phyloP scores from a whole-genome alignment of 2,888 invertebrate species.

The Trichopria drosophilae region DNA sequence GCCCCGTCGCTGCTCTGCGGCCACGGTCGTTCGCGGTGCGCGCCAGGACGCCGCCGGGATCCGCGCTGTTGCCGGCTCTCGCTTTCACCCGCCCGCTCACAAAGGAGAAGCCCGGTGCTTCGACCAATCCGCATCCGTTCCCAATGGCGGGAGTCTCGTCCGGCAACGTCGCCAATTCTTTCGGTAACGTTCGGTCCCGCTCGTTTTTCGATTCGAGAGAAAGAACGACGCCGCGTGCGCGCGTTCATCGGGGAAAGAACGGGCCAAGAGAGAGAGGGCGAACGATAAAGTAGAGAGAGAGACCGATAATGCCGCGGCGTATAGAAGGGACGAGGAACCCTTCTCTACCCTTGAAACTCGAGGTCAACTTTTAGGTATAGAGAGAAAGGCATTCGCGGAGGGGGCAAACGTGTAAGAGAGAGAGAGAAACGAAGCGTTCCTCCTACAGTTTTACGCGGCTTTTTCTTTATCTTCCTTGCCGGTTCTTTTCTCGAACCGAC shows the following conservation, averaged over 20 bases:
- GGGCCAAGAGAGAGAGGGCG: constrained; percentile 4
- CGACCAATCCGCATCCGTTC: constrained; percentile 47
- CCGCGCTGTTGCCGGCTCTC: constrained; percentile 21
- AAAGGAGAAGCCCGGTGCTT: constrained; percentile 54
- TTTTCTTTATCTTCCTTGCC: too few species aligned
- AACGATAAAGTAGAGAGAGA: constrained; percentile 13
- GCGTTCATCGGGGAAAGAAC: too few species aligned
- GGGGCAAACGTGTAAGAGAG: not conserved
- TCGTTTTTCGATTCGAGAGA: constrained; percentile 18
- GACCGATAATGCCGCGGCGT: constrained; percentile 15
- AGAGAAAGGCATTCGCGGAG: constrained; percentile 36
- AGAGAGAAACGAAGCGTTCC: not conserved
- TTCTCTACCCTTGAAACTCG: constrained; percentile 61
- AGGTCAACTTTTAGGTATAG: constrained; percentile 59
- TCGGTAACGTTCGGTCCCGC: constrained; percentile 31
- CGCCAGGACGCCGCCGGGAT: not conserved
- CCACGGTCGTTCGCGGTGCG: not conserved
- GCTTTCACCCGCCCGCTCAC: constrained; percentile 54
- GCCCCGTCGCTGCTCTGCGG: not conserved
- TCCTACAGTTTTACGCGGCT: too few species aligned
- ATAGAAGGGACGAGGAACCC: constrained; percentile 48
- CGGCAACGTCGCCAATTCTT: constrained; percentile 51
- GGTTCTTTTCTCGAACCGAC: too few species aligned
- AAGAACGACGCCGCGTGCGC: constrained; percentile 11
- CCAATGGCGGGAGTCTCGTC: constrained; percentile 51